Evolutionary conservation across 2,797 vertebrate genomes (phyloP), one percentile per base, ranked within the genome.

Genomic region (Rhabdophis nuchalis): DNA sequence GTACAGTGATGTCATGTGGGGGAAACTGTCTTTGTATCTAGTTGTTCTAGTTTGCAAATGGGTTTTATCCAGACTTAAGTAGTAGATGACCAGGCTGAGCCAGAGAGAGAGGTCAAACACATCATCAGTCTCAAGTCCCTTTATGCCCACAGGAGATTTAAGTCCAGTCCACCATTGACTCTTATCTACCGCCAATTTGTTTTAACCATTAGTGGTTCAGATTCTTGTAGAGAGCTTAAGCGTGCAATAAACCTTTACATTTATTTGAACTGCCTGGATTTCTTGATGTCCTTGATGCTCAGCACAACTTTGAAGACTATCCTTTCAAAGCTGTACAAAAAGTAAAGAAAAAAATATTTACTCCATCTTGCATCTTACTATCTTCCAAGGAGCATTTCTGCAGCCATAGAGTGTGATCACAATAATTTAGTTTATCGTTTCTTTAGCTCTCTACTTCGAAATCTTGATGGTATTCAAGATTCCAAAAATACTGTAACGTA

Each of bases 351-450:
- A 60, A 36, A 23, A 41, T 18, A 3, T 64, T 85, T 60, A 53
- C 27, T 27, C 36, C 46, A 18, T 2, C 36, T 20, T 50, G 52
- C 41, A 13, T 29, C 9, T 23, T 61, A 29, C 54, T 25, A 36
- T 87, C 60, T 25, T 46, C 36, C 25, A 88, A 20, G 8, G 9
- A 77, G 29, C 29, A 82, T 46, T 72, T 57, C 36, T 14, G 29
- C 20, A 29, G 36, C 50, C 95, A 89, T 86, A 92, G 94, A 68
- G 52, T 91, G 93, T 46, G 46, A 60, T 14, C 72, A 82, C 72
- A 82, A 46, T 2, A 57, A 64, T 56, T 56, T 54, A 57, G 13
- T 41, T 57, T 27, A 57, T 5, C 4, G 2, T 36, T 87, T 68
- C 32, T 91, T 46, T 32, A 29, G 32, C 60, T 53, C 57, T 41